Base-by-base conservation (phyloP, 2,797 vertebrate genomes). In the Notolepis coatsorum region DNA sequence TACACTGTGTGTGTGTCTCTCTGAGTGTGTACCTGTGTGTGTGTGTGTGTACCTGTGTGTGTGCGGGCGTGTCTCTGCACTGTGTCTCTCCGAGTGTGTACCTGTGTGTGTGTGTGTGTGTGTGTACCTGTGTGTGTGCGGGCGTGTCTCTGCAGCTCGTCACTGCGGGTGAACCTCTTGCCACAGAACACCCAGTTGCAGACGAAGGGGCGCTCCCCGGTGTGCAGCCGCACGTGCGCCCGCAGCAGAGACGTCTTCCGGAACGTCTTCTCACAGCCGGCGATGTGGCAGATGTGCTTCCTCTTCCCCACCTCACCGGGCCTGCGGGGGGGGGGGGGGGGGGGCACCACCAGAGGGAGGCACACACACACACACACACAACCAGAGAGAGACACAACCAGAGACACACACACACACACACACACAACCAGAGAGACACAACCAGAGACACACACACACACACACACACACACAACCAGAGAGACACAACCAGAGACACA, bases 121-220 rank as follows among this genome's bases (percentile, higher is more conserved):
- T 47, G 5, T 61, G 13, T 7, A 96, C 97, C 97, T 91, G 97
- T 98, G 90, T 99, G 97, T 0, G 97, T 98, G 75, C 97, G 94
- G 3, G 97, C 96, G 4, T 99, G 97, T 27, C 97, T 85, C 87
- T 98, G 97, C 55, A 98, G 94, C 77, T 99, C 97, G 0, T 99
- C 97, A 0, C 95, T 96, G 76, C 97, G 95, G 0, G 97, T 98
- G 91, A 99, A 99, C 20, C 97, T 91, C 71, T 98, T 99, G 42
- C 97, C 96, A 3, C 97, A 99, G 90, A 96, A 96, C 7, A 98
- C 94, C 97, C 97, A 99, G 90, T 93, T 97, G 89, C 97, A 99
- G 73, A 95, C 96, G 0, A 98, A 99, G 2, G 97, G 97, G 2
- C 97, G 81, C 75, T 99, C 97, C 0, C 97, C 97, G 0, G 97